Conservation (phyloP, 2,797 vertebrate species). For the Peromyscus eremicus region DNA sequence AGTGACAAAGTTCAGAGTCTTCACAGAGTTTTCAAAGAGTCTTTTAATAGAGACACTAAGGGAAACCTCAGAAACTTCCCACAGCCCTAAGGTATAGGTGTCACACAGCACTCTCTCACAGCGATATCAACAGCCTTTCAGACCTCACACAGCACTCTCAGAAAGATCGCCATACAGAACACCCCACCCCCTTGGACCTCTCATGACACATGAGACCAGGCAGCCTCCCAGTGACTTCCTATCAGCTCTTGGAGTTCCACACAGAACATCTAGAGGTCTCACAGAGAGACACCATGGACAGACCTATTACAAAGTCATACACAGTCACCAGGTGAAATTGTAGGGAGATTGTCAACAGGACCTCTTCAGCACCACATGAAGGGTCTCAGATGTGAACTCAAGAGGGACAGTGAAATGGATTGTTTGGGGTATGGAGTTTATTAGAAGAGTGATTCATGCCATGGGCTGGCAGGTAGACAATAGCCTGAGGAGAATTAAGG, state of each 20-base stretch:
- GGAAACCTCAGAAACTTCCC: neutral
- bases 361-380: neutral
- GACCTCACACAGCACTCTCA: neutral
- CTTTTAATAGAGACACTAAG: neutral
- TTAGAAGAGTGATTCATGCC: neutral
- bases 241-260: neutral
- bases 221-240: neutral
- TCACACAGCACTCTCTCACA: neutral
- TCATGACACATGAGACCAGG: neutral
- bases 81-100: too few relatives aligned
- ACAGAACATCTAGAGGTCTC: neutral
- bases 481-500: neutral
- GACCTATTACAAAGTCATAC: neutral
- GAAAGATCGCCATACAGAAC: neutral
- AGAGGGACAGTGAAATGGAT: neutral
- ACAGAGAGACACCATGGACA: neutral
- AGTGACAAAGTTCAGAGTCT: neutral
- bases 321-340: neutral
- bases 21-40: neutral
- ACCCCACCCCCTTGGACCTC: neutral
- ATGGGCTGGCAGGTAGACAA: neutral
- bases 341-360: neutral
- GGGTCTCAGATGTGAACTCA: neutral
- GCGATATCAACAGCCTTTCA: neutral
- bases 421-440: neutral